Evolutionary conservation across 2,797 vertebrate genomes (phyloP).

Genomic region (Acrossocheilus fasciatus): DNA sequence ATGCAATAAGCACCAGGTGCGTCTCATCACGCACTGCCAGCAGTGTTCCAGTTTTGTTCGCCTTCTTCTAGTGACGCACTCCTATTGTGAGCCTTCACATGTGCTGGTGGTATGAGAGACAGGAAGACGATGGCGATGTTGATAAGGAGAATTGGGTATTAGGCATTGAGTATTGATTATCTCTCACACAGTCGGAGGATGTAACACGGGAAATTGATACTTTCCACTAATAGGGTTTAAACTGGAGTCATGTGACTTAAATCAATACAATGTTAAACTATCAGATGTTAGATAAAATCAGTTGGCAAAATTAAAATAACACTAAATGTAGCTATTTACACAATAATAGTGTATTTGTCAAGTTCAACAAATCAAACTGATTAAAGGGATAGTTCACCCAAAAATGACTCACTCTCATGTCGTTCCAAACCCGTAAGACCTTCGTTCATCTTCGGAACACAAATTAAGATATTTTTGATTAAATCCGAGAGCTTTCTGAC

Average conservation of each 20-base stretch:
- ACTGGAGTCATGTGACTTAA: not conserved
- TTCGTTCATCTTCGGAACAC: not conserved
- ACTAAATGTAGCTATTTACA: not conserved
- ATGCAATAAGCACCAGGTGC: conserved; percentile 45
- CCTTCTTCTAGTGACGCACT: not conserved
- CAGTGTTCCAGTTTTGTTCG: conserved; percentile 19
- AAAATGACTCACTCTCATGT: not conserved
- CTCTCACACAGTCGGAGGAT: not conserved
- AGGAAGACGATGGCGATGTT: not conserved
- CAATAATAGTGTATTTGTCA: not conserved
- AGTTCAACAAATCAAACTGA: not conserved
- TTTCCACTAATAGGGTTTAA: conserved; percentile 1
- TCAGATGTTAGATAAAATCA: not conserved
- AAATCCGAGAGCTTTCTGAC: not conserved
- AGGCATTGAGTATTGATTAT: not conserved
- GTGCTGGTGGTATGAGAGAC: not conserved
- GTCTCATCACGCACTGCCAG: conserved; percentile 32
- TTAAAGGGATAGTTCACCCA: not conserved
- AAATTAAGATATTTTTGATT: not conserved
- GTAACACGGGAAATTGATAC: not conserved
- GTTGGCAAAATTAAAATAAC: not conserved
- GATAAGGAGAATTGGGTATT: not conserved
- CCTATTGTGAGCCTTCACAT: not conserved
- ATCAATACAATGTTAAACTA: not conserved
- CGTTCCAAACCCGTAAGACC: not conserved